Evolutionary conservation across 2,888 invertebrate genomes (phyloP).

Genomic region (Oasisia sp.): DNA sequence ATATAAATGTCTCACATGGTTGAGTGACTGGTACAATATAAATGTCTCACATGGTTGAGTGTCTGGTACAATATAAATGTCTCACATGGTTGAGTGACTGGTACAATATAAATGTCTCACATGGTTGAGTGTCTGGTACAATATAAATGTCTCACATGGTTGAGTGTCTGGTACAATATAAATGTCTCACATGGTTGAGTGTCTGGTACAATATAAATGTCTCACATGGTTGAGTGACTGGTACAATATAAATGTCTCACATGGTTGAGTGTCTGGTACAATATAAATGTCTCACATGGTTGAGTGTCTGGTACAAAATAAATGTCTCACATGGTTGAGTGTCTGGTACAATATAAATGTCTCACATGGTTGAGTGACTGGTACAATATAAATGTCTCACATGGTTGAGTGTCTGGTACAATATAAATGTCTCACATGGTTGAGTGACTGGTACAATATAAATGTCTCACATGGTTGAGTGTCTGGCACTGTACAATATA

Average conservation of each 20-base stretch:
- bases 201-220: not conserved
- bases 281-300: not conserved
- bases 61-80: not conserved
- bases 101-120: not conserved
- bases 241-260: not conserved
- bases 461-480: not conserved
- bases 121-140: too few species aligned
- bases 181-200: not conserved
- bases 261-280: too few species aligned
- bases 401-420: too few species aligned
- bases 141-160: not conserved
- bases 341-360: not conserved
- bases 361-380: not conserved
- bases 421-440: not conserved
- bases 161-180: not conserved
- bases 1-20: not conserved
- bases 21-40: not conserved
- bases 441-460: not conserved
- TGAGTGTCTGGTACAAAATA: not conserved
- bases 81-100: not conserved
- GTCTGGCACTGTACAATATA: too few species aligned
- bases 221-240: not conserved
- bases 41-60: not conserved
- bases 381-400: not conserved
- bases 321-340: not conserved